Evolutionary conservation across 2,113 vertebrate genomes (phyloP).

Genomic region (Orthonyx spaldingii): DNA sequence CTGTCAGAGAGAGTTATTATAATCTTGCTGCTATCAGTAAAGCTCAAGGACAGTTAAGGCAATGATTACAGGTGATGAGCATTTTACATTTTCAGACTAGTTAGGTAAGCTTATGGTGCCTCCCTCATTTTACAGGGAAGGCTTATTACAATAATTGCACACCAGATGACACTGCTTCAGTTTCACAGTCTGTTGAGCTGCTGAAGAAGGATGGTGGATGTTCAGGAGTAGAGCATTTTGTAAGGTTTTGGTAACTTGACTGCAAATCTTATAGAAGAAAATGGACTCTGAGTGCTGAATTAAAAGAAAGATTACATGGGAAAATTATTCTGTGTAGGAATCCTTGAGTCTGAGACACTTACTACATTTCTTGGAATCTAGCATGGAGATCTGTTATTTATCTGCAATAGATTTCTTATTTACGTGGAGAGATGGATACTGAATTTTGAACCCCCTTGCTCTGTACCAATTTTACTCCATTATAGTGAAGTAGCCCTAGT

Average conservation of each 20-base stretch:
- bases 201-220: background rate
- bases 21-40: slow-evolving; percentile 1
- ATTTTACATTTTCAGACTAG: slow-evolving; percentile 44
- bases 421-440: background rate
- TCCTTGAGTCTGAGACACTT: background rate
- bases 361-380: background rate
- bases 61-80: slow-evolving; percentile 9
- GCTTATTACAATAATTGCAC: slow-evolving; percentile 32
- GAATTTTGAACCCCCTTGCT: background rate
- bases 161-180: slow-evolving; percentile 5
- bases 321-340: background rate
- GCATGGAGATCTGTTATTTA: background rate
- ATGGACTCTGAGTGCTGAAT: background rate
- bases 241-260: slow-evolving; percentile 25
- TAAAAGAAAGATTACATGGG: background rate
- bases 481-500: background rate
- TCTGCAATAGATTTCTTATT: background rate
- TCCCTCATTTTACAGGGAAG: slow-evolving; percentile 38
- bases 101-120: slow-evolving; percentile 37
- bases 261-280: background rate
- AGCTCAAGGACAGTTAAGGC: slow-evolving; percentile 32
- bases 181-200: slow-evolving; percentile 2
- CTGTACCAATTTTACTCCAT: background rate
- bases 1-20: background rate
- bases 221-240: background rate